Conservation (phyloP, 2,113 vertebrate genomes). For the Glaucomys volans region DNA sequence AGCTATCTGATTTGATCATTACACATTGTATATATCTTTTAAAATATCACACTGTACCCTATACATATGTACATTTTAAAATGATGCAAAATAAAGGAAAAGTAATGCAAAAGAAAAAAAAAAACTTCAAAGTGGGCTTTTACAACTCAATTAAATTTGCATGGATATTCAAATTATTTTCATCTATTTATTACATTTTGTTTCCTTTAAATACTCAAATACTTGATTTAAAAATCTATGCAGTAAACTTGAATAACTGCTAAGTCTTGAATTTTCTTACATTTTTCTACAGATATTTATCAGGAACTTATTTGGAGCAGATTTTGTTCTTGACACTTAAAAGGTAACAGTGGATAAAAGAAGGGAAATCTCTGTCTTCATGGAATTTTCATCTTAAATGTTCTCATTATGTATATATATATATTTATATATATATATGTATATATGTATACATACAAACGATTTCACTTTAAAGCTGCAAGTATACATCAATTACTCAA, state of each 20-base stretch:
- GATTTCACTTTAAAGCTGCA: not conserved
- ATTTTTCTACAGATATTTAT: not conserved
- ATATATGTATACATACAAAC: not conserved
- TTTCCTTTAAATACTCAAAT: not conserved
- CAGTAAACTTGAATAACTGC: not conserved
- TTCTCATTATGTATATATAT: not conserved
- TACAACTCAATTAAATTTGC: not conserved
- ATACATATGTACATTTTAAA: not conserved
- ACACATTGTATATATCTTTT: not conserved
- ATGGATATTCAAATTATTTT: not conserved
- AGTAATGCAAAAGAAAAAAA: not conserved
- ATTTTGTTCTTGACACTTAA: not conserved
- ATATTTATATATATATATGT: not conserved
- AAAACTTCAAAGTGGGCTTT: not conserved
- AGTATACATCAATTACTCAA: not conserved
- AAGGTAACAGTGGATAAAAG: not conserved
- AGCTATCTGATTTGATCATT: not conserved
- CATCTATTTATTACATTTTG: not conserved
- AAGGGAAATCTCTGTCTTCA: not conserved
- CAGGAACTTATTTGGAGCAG: not conserved
- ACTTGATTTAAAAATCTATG: not conserved
- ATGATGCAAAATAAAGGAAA: no score
- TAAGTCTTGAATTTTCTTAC: not conserved
- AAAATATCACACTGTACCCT: not conserved
- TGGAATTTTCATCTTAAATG: not conserved